Evolutionary conservation across 2,797 vertebrate genomes (phyloP), one percentile per base, ranked within the genome.

Genomic region (Danio tinwini): DNA sequence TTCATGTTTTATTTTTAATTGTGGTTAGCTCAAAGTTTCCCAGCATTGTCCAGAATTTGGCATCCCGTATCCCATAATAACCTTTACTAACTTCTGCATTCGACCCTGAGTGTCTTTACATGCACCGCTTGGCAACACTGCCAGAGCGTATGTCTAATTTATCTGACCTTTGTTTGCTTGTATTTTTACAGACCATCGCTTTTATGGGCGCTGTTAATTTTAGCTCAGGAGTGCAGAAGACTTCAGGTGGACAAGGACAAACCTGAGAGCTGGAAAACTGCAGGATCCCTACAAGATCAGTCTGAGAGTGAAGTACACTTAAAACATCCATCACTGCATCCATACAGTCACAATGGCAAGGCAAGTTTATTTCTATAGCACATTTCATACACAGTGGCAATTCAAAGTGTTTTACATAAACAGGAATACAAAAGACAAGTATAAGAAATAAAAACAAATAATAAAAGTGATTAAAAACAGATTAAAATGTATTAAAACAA

Each of bases 161-260:
- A 83, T 80, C 69, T 69, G 74, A 76, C 73, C 73, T 75, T 76
- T 72, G 81, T 83, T 83, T 83, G 76, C 76, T 65, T 80, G 64
- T 72, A 55, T 67, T 65, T 78, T 80, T 63, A 75, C 77, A 83
- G 47, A 64, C 59, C 77, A 58, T 83, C 83, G 82, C 72, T 58
- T 83, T 83, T 79, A 83, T 80, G 29, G 82, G 72, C 47, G 40
- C n/a, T 13, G 77, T 71, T 83, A 72, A 80, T 83, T 80, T 83
- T 76, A 76, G 67, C 82, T 58, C 58, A 21, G 16, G 45, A 73
- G 64, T 8, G 63, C 50, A 40, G 44, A 53, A 45, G 40, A 64
- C 47, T 68, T 62, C 44, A 21, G 65, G 52, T 73, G 16, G 40
- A 12, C 64, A 80, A 83, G 82, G 65, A 80, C 82, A 70, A 52